These are phyloP conservation scores for Ammodramus savannarum DNA, from an alignment of 2,113 vertebrate genomes.

Conservation along the genomic window DNA sequence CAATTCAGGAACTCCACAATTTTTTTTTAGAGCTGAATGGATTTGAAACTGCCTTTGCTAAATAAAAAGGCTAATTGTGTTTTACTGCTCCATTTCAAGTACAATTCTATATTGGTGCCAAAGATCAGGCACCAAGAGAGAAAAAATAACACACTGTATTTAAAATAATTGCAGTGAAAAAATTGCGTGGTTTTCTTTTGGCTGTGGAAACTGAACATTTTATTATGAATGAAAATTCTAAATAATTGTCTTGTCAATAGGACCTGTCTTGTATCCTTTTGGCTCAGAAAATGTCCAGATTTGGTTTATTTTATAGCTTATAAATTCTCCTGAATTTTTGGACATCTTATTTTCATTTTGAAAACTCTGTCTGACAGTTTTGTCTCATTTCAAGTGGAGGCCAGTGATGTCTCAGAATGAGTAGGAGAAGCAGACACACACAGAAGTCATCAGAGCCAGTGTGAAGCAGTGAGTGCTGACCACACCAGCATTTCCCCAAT, in stretches of 20 bases:
- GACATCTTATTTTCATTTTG: neutral
- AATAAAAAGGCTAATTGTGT: slow-evolving; percentile 17
- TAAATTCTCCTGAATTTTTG: neutral
- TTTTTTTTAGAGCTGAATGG: slow-evolving; percentile 24
- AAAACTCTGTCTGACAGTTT: neutral
- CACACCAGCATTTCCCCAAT: neutral
- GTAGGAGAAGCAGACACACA: neutral
- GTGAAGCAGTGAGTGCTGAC: neutral
- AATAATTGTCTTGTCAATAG: neutral
- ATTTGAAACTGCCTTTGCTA: neutral
- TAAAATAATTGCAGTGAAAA: slow-evolving; percentile 15
- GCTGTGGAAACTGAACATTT: neutral
- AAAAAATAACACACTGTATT: slow-evolving; percentile 19
- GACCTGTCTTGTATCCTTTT: neutral
- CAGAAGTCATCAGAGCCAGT: neutral
- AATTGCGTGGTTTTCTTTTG: neutral
- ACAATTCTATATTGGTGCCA: neutral
- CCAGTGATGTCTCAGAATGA: neutral
- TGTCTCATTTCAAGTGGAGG: neutral
- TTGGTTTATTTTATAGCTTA: neutral
- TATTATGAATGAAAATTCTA: neutral
- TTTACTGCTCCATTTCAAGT: slow-evolving; percentile 2
- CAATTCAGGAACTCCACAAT: neutral
- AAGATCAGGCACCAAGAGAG: neutral
- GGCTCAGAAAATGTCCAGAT: neutral